Evolutionary conservation across 2,113 vertebrate genomes (phyloP), one percentile per base, ranked within the genome.

Genomic region (Pogonocichla stellata): DNA sequence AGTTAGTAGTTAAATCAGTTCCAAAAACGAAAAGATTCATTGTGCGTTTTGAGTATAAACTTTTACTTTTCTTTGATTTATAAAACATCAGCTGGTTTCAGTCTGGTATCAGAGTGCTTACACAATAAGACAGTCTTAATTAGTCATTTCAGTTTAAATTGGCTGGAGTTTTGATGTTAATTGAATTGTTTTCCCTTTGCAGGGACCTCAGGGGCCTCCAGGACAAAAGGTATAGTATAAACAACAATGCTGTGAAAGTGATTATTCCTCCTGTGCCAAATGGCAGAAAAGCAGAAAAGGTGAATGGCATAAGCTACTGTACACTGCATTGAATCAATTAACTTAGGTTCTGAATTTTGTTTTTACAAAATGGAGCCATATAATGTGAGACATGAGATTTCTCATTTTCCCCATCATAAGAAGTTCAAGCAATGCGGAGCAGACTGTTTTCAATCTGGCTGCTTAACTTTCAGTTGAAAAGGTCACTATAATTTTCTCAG

Each of bases 181-280:
- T 98, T 96, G 96, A 88, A 96, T 98, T 97, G 82, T 97, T 97
- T 97, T 98, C 96, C 90, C 62, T 97, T 98, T 97, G 73, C 92
- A 99, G 99, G 99, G 99, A 97, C 99, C 98, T 89, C 97, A 98
- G 95, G 99, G 99, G 66, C 99, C 99, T 96, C 98, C 98, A 73
- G 99, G 99, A 98, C 97, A 89, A 95, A 99, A 99, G 98, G 99
- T 99, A 98, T 71, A 96, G 96, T 98, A 97, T 97, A 53, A 97
- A 92, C 40, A 95, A 91, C 42, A 92, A 73, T 93, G 36, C 71
- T 95, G 93, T 83, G 87, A 84, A 98, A 96, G 71, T 80, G 64
- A 92, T 98, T 96, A 85, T 61, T 67, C 60, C 87, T 84, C 12
- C 72, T 61, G 29, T 91, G 75, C 93, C 94, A 96, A 90, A 88